Evolutionary conservation across 23 tunicate species (phyloP), one percentile per base, ranked within the genome.

Genomic region (Halocynthia aurantium): DNA sequence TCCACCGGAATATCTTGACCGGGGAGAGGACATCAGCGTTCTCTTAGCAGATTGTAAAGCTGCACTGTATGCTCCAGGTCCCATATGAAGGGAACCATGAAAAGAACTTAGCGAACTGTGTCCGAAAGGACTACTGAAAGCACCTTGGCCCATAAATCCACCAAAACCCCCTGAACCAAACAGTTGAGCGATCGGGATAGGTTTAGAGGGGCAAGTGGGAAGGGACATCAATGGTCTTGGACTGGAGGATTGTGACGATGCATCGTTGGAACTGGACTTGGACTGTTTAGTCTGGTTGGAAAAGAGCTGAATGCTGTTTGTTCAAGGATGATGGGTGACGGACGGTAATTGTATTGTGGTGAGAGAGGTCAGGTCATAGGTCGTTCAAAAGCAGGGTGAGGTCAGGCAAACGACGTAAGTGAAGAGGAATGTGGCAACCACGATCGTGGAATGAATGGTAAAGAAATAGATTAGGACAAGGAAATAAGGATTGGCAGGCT

Each of bases 191-290:
- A 74, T 54, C 66, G 62, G 78, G 17, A 74, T 74, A 44, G 78
- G 78, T 18, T 74, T 74, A 10, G 78, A 52, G 10, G 78, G 78
- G 56, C 60, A 17, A 51, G 78, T 53, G 64, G 63, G 55, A 20
- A 74, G 22, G 31, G 78, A 74, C 78, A 74, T 74, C 78, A 74
- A 50, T 51, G 78, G 78, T 54, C 31, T 62, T 11, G 78, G 78
- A 10, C 17, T 50, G 4, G 76, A 31, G 62, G 78, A n/a, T 55
- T 66, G 57, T 31, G 54, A 49, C 75, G 40, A 53, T 52, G 31
- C 78, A 20, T 74, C 78, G 13, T 54, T 64, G 31, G 78, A 65
- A 65, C 49, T 20, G 9, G 70, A 15, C 70, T 65, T 65, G n/a
- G 70, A 10, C 9, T 40, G 70, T 65, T 65, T 31, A 31, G 44